Evolutionary conservation across 2,888 invertebrate species (phyloP).

Genomic region (Cataglyphis cursor): DNA sequence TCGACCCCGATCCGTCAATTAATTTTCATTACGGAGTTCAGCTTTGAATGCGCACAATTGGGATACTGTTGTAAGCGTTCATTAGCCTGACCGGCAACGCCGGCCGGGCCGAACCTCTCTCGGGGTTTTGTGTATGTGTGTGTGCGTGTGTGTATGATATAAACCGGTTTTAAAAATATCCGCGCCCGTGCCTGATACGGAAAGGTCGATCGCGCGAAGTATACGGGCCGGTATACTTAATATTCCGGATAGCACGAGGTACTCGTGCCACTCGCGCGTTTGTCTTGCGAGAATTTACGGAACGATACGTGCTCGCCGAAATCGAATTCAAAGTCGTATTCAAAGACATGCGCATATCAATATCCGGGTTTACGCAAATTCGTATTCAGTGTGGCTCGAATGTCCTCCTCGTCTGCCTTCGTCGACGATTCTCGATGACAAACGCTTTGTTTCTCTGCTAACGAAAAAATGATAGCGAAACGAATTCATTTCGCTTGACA

Average conservation of each 20-base stretch:
- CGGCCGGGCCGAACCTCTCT: not conserved
- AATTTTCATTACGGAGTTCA: slow-evolving; percentile 59
- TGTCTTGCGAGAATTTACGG: slow-evolving; percentile 39
- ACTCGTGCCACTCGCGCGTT: slow-evolving; percentile 10
- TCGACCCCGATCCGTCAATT: slow-evolving; percentile 36
- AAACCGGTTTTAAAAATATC: slow-evolving; percentile 60
- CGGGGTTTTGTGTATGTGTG: not conserved
- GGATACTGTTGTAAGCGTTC: slow-evolving; percentile 60
- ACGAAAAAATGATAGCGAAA: not conserved
- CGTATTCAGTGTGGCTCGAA: slow-evolving; percentile 7
- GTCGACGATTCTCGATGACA: not conserved
- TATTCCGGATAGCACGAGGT: slow-evolving; percentile 25
- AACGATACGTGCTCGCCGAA: slow-evolving; percentile 25
- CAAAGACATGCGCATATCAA: slow-evolving; percentile 2
- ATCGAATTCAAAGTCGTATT: slow-evolving; percentile 42
- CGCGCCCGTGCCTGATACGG: slow-evolving; percentile 21
- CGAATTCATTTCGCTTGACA: not conserved
- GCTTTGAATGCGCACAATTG: slow-evolving; percentile 42
- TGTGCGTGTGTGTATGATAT: not conserved
- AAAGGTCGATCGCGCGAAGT: slow-evolving; percentile 36
- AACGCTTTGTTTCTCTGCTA: not conserved
- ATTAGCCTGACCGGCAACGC: slow-evolving; percentile 40
- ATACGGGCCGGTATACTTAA: slow-evolving; percentile 48
- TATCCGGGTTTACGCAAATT: slow-evolving; percentile 19
- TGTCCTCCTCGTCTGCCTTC: not conserved